Base-by-base conservation (phyloP, 2,113 vertebrate species). In the Riparia riparia region DNA sequence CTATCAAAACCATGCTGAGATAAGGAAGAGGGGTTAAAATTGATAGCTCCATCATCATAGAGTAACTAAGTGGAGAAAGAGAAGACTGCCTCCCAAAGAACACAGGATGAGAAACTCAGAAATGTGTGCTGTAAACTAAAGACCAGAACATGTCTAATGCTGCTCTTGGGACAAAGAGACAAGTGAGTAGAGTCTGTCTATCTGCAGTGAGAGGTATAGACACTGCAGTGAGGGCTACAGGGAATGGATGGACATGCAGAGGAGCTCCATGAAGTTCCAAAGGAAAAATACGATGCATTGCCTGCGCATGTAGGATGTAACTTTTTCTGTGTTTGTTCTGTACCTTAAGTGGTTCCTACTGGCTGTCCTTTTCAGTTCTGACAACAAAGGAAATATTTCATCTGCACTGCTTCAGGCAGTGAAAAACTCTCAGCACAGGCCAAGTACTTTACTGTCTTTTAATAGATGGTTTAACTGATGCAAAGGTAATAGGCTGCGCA, bases 291-390 rank as follows among this genome's bases (percentile, higher is more conserved):
- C 69, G 66, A 92, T 39, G 32, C 25, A 24, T 1, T 60, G 24
- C 15, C 51, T 0, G 0, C 2, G 18, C 9, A 34, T 0, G 5
- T 4, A 84, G 49, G 22, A 42, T 25, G 14, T 1, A 5, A 50
- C 22, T 22, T 81, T 29, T 57, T 50, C 34, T 83, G 49, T 49
- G 17, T 22, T 65, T 53, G 17, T 22, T 65, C 32, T 2, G 2
- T 50, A 66, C 44, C 29, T 10, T 17, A 61, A 45, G 47, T 18
- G 47, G 5, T 26, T 80, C 57, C 84, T 39, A 56, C 21, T 25
- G 12, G n/a, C 31, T 64, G 20, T 56, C 61, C 37, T 56, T 68
- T 87, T 57, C 8, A 60, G 74, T 78, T 92, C 82, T 86, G 28
- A 71, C 47, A 94, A 65, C 17, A 80, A 80, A 77, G 25, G 25